These are phyloP conservation scores for Chaetodon trifascialis DNA, from an alignment of 2,113 vertebrate species.

Conservation along the genomic window DNA sequence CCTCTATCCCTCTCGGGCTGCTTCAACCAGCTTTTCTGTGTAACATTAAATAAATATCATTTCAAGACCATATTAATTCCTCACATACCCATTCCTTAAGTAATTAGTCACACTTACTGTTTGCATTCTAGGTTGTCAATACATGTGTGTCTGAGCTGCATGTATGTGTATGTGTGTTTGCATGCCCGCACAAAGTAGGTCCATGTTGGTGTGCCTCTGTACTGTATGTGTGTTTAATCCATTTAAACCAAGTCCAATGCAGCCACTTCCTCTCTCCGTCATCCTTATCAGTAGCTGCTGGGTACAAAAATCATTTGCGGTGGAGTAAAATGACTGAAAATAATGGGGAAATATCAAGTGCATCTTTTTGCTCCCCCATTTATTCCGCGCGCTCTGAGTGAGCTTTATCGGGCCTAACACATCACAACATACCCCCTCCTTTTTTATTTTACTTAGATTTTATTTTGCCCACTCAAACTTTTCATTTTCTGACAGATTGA, in stretches of 20 bases:
- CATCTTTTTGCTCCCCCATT: constrained; percentile 81
- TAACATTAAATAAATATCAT: constrained; percentile 87
- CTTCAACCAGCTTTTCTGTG: constrained; percentile 78
- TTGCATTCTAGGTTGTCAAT: constrained; percentile 71
- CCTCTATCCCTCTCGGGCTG: constrained; percentile 83
- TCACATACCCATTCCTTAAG: constrained; percentile 78
- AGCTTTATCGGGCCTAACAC: constrained; percentile 89
- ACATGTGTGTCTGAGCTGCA: constrained; percentile 39
- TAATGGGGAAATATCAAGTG: constrained; percentile 83
- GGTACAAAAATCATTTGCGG: constrained; percentile 83
- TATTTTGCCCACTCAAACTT: constrained; percentile 89
- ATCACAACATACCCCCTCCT: constrained; percentile 81
- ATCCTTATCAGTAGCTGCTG: constrained; percentile 83
- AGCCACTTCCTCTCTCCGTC: constrained; percentile 75
- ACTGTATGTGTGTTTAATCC: constrained; percentile 73
- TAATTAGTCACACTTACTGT: constrained; percentile 84
- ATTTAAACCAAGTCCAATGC: constrained; percentile 81
- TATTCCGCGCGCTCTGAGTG: constrained; percentile 82
- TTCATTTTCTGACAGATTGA: constrained; percentile 95
- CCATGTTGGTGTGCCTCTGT: constrained; percentile 45
- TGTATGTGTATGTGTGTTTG: constrained; percentile 28
- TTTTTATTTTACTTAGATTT: constrained; percentile 85
- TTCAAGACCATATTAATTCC: constrained; percentile 83
- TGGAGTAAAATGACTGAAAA: constrained; percentile 81
- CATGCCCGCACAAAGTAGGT: constrained; percentile 16